Conservation (phyloP, 2,797 vertebrate genomes). For the Philypnodon macrostomus region DNA sequence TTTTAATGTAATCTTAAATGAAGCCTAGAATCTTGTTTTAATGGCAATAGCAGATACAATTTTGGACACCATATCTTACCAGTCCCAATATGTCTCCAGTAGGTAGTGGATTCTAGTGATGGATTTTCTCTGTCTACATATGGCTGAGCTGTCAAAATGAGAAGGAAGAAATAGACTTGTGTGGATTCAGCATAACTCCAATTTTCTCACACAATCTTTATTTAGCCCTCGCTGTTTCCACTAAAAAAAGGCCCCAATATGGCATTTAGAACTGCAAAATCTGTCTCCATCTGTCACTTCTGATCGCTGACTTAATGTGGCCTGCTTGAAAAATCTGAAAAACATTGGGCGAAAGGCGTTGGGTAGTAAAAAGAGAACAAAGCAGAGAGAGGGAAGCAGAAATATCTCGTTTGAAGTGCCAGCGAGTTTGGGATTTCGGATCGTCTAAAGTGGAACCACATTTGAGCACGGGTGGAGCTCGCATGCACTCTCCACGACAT, state of each 20-base stretch:
- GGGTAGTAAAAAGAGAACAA: slow-evolving; percentile 68
- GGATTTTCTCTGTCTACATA: slow-evolving; percentile 3
- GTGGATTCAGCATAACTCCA: slow-evolving; percentile 23
- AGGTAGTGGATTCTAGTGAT: slow-evolving; percentile 1
- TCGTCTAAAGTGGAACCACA: slow-evolving; percentile 79
- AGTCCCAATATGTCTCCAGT: slow-evolving; percentile 3
- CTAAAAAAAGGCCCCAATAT: slow-evolving; percentile 13
- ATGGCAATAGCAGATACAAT: too few species aligned
- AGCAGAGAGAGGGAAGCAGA: slow-evolving; percentile 52
- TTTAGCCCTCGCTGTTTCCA: slow-evolving; percentile 3
- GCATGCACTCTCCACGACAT: slow-evolving; percentile 8
- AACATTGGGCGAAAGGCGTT: slow-evolving; percentile 40
- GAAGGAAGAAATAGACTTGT: slow-evolving; percentile 15
- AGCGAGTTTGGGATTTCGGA: slow-evolving; percentile 70
- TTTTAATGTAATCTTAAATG: too few species aligned
- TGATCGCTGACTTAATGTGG: slow-evolving; percentile 21
- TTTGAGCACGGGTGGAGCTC: slow-evolving; percentile 73
- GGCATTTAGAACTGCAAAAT: slow-evolving; percentile 19
- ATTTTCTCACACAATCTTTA: slow-evolving; percentile 16
- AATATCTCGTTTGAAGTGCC: slow-evolving; percentile 78
- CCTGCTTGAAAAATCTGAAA: slow-evolving; percentile 5
- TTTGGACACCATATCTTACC: too few species aligned
- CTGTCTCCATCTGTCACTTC: slow-evolving; percentile 27
- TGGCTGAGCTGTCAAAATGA: not conserved
- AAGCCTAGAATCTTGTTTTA: too few species aligned